Conservation (phyloP, 2,113 vertebrate genomes). For the Pica pica region DNA sequence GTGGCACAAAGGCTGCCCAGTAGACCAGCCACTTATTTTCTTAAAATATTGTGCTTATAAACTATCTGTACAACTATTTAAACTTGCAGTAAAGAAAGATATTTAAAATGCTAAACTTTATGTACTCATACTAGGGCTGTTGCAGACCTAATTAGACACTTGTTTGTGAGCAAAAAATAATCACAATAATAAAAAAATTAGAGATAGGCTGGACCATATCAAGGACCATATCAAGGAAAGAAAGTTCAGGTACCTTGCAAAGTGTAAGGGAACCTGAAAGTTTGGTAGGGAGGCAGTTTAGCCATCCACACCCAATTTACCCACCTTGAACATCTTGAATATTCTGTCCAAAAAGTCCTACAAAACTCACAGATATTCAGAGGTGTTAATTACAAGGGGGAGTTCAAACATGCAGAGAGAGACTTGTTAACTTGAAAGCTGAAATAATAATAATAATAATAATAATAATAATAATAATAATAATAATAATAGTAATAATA, state of each 20-base stretch:
- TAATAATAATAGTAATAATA: background rate
- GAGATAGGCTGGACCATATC: constrained; percentile 77
- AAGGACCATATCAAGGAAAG: constrained; percentile 66
- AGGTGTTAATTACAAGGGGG: constrained; percentile 49
- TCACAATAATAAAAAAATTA: constrained; percentile 72
- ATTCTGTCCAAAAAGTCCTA: constrained; percentile 28
- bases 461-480: no score
- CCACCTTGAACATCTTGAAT: constrained; percentile 22
- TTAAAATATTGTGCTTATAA: constrained; percentile 90
- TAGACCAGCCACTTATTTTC: constrained; percentile 80
- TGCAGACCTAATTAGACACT: constrained; percentile 76
- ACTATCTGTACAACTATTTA: constrained; percentile 86
- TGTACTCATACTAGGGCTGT: constrained; percentile 74
- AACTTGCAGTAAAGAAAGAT: constrained; percentile 84
- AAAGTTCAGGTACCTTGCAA: constrained; percentile 54
- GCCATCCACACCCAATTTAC: constrained; percentile 9
- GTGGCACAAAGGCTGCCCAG: constrained; percentile 78
- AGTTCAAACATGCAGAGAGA: constrained; percentile 42
- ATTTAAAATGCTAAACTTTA: constrained; percentile 77
- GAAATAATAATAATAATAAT: background rate
- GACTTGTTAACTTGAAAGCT: constrained; percentile 46
- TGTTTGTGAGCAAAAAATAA: constrained; percentile 69
- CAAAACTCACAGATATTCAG: constrained; percentile 52
- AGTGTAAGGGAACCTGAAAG: constrained; percentile 38
- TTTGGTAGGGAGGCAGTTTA: constrained; percentile 27